Conservation (phyloP, 2,888 invertebrate species). For the Branchipolynoe longqiensis region DNA sequence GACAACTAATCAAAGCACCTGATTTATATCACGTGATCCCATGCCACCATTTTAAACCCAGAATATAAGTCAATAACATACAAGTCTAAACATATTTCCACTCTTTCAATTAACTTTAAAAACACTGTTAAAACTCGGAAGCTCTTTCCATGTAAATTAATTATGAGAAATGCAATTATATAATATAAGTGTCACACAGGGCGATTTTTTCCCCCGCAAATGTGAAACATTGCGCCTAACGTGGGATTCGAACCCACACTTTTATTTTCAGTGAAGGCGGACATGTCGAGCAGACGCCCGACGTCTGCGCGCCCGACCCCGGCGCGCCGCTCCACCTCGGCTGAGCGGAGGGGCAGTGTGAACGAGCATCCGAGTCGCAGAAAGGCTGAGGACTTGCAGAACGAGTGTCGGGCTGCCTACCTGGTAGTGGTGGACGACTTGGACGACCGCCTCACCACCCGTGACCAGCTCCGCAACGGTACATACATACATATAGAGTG, state of each 20-base stretch:
- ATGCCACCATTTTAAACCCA: too few relatives aligned
- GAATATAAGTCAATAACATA: too few relatives aligned
- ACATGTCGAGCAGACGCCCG: conserved; percentile 51
- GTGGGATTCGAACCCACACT: too few relatives aligned
- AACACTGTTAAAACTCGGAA: background rate
- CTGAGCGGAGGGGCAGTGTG: conserved; percentile 16
- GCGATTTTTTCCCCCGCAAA: too few relatives aligned
- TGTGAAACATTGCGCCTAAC: too few relatives aligned
- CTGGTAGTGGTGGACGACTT: conserved; percentile 74
- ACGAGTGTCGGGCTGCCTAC: conserved; percentile 79
- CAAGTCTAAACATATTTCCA: too few relatives aligned
- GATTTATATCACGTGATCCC: too few relatives aligned
- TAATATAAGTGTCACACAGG: too few relatives aligned
- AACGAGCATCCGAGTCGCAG: conserved; percentile 30
- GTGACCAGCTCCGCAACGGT: conserved; percentile 73
- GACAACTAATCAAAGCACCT: too few relatives aligned
- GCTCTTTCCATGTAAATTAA: background rate
- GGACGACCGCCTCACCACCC: conserved; percentile 73
- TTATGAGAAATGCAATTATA: too few relatives aligned
- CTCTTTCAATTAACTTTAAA: too few relatives aligned
- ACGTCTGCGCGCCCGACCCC: conserved; percentile 54
- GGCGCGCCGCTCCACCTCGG: conserved; percentile 23
- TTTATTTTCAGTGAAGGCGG: background rate
- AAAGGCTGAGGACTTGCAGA: conserved; percentile 70
- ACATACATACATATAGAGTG: conserved; percentile 6